Evolutionary conservation across 2,113 vertebrate species (phyloP).

Genomic region (Bolborhynchus lineola): DNA sequence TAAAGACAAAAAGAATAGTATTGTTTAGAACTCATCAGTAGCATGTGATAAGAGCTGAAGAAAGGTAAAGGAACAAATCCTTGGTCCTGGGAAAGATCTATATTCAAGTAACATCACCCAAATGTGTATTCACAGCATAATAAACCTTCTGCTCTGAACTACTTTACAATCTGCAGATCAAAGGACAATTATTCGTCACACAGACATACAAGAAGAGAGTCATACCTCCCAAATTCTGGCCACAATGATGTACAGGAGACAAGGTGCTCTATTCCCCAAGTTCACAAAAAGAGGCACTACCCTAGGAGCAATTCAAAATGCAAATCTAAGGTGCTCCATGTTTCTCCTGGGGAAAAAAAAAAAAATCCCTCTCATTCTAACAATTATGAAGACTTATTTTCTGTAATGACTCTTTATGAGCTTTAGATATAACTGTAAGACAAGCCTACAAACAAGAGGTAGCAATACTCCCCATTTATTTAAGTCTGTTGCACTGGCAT

Average conservation of each 20-base stretch:
- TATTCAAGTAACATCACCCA: background rate
- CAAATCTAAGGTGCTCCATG: background rate
- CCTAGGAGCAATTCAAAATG: background rate
- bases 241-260: rapidly evolving
- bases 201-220: background rate
- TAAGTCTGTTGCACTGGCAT: background rate
- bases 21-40: background rate
- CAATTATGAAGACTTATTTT: background rate
- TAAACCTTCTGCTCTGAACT: background rate
- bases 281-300: rapidly evolving
- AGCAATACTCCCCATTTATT: background rate
- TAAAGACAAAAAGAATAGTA: background rate
- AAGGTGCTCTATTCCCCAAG: rapidly evolving
- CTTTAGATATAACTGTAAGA: background rate
- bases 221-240: background rate
- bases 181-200: background rate
- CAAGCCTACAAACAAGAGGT: no score
- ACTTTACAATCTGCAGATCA: background rate
- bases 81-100: background rate
- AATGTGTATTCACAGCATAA: background rate
- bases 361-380: background rate
- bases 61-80: background rate
- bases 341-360: background rate
- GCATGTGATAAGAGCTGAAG: background rate
- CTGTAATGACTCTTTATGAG: background rate